Percentiles rank a stretch among this genome's conserved stretches.
These are phyloP conservation scores for Mactra quadrangularis DNA, from an alignment of 1,140 invertebrate species.

Conservation along the genomic window DNA sequence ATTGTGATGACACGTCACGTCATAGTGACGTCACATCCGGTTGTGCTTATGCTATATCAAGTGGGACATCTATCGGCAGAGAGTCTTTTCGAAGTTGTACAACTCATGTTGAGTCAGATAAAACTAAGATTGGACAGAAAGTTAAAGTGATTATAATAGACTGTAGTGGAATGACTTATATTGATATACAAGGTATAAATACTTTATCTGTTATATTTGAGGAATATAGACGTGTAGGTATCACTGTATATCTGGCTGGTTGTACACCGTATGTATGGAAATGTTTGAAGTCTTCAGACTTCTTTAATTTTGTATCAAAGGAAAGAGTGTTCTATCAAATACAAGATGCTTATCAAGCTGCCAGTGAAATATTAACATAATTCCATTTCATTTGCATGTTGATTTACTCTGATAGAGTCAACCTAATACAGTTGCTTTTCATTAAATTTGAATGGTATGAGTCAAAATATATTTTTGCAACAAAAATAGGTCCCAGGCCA, in stretches of 20 bases:
- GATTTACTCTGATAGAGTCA: too few relatives aligned
- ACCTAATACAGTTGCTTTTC: too few relatives aligned
- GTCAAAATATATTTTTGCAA: too few relatives aligned
- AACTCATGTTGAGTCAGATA: background rate
- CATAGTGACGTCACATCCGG: background rate
- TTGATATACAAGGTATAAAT: slow-evolving; percentile 38
- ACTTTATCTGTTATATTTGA: slow-evolving; percentile 32
- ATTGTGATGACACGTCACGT: background rate
- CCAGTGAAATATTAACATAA: background rate
- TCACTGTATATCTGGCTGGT: slow-evolving; percentile 6
- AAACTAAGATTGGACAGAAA: background rate
- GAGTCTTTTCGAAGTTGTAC: background rate
- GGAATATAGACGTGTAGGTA: slow-evolving; percentile 33
- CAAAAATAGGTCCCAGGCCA: too few relatives aligned
- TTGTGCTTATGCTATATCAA: background rate
- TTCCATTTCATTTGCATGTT: too few relatives aligned
- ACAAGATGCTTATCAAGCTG: background rate
- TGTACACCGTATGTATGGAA: slow-evolving; percentile 43
- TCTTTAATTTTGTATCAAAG: slow-evolving; percentile 27
- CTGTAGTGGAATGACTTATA: slow-evolving; percentile 35
- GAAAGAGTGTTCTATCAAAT: slow-evolving; percentile 19
- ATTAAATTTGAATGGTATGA: too few relatives aligned
- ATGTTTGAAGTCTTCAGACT: slow-evolving; percentile 32
- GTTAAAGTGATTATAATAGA: slow-evolving; percentile 42
- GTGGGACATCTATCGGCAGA: background rate